A percentile compares a stretch with the other conserved stretches of the same genome.
Conservation (phyloP, 2,113 vertebrate species). For the Neodontobutis hainanensis region DNA sequence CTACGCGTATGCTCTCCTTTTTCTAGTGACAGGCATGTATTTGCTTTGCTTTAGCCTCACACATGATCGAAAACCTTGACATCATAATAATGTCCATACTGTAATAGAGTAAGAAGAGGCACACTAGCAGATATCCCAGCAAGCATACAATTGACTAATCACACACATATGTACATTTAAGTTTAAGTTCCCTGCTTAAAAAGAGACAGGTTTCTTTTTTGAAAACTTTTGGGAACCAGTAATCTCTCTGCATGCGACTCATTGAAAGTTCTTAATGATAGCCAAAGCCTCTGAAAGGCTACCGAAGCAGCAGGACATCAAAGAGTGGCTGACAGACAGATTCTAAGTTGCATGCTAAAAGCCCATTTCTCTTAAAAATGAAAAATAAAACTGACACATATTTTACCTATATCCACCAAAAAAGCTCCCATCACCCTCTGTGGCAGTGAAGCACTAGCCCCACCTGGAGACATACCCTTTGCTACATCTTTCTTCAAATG, state of each 20-base stretch:
- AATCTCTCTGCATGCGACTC: constrained; percentile 62
- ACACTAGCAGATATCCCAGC: constrained; percentile 8
- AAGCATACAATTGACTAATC: constrained; percentile 30
- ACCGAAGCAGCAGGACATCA: constrained; percentile 69
- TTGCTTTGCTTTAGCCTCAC: constrained; percentile 45
- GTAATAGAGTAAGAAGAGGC: constrained; percentile 1
- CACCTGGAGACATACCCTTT: constrained; percentile 49
- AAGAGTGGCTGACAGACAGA: constrained; percentile 68
- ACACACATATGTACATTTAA: constrained; percentile 47
- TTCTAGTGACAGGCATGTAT: constrained; percentile 61
- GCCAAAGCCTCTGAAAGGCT: constrained; percentile 61
- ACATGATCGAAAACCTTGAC: constrained; percentile 16
- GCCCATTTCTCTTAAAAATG: constrained; percentile 55
- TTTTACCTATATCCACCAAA: constrained; percentile 9
- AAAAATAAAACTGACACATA: constrained; percentile 48
- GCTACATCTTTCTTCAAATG: constrained; percentile 59
- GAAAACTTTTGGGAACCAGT: constrained; percentile 57
- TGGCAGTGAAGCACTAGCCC: constrained; percentile 40
- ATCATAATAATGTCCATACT: constrained; percentile 25
- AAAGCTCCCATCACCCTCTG: constrained; percentile 31
- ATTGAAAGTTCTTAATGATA: constrained; percentile 70
- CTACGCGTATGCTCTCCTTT: constrained; percentile 39
- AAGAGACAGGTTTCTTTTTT: constrained; percentile 42
- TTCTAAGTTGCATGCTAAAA: constrained; percentile 70
- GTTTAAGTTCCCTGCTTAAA: constrained; percentile 37